Conservation (phyloP, 37 sponge, comb jelly and placozoan genomes). For the Agelas oroides region DNA sequence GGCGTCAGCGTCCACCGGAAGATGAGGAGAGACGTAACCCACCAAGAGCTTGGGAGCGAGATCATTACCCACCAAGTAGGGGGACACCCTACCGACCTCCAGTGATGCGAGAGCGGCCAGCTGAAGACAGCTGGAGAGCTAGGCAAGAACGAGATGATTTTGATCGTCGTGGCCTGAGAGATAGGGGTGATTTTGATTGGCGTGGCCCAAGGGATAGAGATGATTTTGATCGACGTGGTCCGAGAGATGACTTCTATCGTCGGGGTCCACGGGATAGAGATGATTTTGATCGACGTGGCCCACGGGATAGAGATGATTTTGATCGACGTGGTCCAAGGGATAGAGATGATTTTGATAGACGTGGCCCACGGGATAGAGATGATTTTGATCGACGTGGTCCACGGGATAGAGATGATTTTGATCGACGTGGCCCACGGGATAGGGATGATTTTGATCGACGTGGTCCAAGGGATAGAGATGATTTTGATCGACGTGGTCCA, state of each 20-base stretch:
- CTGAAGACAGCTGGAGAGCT: background rate
- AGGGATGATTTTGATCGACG: background rate
- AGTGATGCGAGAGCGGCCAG: slow-evolving; percentile 1
- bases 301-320: background rate
- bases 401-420: background rate
- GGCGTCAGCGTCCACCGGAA: background rate
- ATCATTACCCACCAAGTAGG: background rate
- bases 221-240: background rate
- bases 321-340: background rate
- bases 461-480: background rate
- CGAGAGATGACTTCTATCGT: slow-evolving; percentile 1
- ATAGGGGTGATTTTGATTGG: slow-evolving; percentile 5
- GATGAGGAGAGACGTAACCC: background rate
- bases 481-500: background rate
- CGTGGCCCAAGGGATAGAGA: slow-evolving; percentile 16
- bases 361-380: slow-evolving; percentile 1
- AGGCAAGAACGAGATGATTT: background rate
- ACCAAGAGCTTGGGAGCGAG: slow-evolving; percentile 12
- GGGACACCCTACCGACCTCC: background rate
- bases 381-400: background rate
- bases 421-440: background rate
- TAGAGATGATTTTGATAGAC: slow-evolving; percentile 12
- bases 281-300: background rate
- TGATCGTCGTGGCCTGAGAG: slow-evolving; percentile 5
- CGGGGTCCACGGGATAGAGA: background rate